phyloP scores from a whole-genome alignment of 2,888 invertebrate genomes.

The Toxonevra muliebris region DNA sequence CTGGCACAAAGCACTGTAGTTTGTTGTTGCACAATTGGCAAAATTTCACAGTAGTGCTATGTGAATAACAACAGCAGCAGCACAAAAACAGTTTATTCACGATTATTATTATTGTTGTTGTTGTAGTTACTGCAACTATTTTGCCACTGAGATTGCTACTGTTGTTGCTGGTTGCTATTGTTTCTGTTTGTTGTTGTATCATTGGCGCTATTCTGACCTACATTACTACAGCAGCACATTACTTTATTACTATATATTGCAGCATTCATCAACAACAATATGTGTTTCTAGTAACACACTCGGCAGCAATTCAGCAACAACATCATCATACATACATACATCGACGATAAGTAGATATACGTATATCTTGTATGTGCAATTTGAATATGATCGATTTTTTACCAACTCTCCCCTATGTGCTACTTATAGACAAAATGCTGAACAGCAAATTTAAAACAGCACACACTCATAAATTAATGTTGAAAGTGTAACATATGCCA shows the following conservation, averaged over 20 bases:
- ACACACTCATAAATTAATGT: no score
- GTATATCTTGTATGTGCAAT: no score
- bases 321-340: background rate
- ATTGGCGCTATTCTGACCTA: slow-evolving; percentile 38
- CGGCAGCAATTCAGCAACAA: slow-evolving; percentile 1
- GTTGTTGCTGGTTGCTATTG: slow-evolving; percentile 12
- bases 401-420: no score
- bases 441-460: no score
- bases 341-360: no score
- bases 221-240: slow-evolving; percentile 25
- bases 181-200: slow-evolving; percentile 20
- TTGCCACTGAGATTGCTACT: slow-evolving; percentile 2
- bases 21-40: slow-evolving; percentile 17
- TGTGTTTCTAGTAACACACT: slow-evolving; percentile 15
- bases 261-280: background rate
- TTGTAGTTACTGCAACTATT: slow-evolving; percentile 4
- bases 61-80: background rate
- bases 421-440: no score
- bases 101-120: background rate
- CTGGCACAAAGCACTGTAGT: no score
- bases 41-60: slow-evolving; percentile 13
- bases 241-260: slow-evolving; percentile 3
- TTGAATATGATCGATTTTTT: no score
- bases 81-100: background rate
- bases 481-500: no score